Conservation (phyloP, 2,888 invertebrate genomes). For the Sesia bembeciformis region DNA sequence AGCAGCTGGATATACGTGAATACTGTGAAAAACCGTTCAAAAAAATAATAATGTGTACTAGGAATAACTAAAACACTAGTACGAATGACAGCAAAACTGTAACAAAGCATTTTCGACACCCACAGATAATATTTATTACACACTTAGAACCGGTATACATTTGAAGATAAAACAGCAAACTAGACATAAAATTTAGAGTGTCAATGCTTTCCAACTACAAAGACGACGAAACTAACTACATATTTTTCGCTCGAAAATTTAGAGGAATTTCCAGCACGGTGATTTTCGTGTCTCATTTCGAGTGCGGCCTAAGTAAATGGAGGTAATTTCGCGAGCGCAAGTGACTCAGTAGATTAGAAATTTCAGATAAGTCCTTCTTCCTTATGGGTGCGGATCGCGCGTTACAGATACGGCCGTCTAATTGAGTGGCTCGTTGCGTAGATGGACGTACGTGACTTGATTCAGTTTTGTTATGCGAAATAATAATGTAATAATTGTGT, state of each 20-base stretch:
- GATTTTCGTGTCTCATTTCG: neutral
- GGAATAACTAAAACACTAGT: conserved; percentile 13
- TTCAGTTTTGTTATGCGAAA: conserved; percentile 32
- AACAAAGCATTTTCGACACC: conserved; percentile 30
- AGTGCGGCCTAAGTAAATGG: conserved; percentile 6
- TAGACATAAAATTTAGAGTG: conserved; percentile 1
- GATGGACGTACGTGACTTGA: conserved; percentile 41
- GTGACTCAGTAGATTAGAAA: conserved; percentile 61
- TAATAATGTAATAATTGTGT: conserved; percentile 20
- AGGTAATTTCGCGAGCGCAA: conserved; percentile 47
- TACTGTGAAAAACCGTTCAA: neutral
- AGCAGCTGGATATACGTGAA: neutral
- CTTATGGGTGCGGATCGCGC: conserved; percentile 54
- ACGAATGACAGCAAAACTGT: conserved; percentile 26
- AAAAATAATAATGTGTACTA: neutral
- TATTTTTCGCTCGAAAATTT: neutral
- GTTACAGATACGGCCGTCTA: conserved; percentile 45
- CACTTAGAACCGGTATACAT: conserved; percentile 19
- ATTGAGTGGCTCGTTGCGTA: conserved; percentile 31
- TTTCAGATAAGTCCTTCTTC: conserved; percentile 51
- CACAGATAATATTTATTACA: conserved; percentile 24
- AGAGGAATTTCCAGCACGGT: conserved; percentile 5
- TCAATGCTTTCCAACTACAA: conserved; percentile 4
- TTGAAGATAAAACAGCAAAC: conserved; percentile 12
- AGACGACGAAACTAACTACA: conserved; percentile 1